Base-by-base conservation (phyloP, 1,140 invertebrate species). In the Dolichoris vasculosae region DNA sequence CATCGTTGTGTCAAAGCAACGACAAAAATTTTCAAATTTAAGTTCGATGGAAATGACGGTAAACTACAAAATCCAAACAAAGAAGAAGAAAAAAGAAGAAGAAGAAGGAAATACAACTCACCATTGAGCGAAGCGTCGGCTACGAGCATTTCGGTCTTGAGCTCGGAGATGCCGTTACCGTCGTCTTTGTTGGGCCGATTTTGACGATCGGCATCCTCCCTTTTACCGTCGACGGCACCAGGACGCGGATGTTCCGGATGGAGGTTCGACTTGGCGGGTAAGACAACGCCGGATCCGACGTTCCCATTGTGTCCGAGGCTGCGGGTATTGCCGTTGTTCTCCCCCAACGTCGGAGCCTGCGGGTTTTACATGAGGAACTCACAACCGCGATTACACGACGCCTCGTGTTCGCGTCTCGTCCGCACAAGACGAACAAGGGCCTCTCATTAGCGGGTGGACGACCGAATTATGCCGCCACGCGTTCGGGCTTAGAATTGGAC, bases 401-500 rank as follows among this genome's bases (percentile, higher is more conserved):
- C 6, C 35, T 40, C 0, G n/a, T 69, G 38, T 69, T 2, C n/a
- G 30, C 0, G 46, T 64, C 38, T 17, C 17, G 35, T 11, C 38
- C 15, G 17, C 20, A 20, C 13, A n/a, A 8, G 46, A 51, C 3
- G 59, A 4, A 35, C 48, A 35, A 38, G 48, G 23, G 55, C 32
- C 55, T n/a, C 77, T 59, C 35, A 59, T 59, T 63, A 63, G 77
- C 48, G 15, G 35, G 0, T 2, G 26, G 35, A 79, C 77, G 63
- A 55, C 51, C 63, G 77, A 76, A 76, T 76, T 76, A 76, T 76
- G 75, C 46, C 75, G 46, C 46, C 46, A 43, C 46, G n/a, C 46
- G 75, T 76, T 51, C 75, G 43, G 4, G 40, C 43, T 38, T 8
- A 38, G 38, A 40, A 40, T 73, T 38, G 43, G 20, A 20, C 69